Percentiles rank a stretch among this genome's conserved stretches.
Evolutionary conservation across 2,113 vertebrate species (phyloP).

Genomic region (Ochotona curzoniae): DNA sequence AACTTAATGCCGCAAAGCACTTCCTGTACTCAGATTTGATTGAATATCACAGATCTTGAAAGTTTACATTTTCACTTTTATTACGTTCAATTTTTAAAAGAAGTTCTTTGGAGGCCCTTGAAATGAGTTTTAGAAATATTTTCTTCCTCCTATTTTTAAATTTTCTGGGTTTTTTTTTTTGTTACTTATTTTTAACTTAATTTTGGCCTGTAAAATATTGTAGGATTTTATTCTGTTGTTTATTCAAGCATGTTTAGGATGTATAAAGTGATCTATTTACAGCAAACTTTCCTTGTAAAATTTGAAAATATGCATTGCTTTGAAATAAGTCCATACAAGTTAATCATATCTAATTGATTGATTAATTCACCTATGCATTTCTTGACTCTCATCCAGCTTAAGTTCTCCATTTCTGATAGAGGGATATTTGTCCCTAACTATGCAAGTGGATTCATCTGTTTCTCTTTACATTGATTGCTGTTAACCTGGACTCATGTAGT

Average conservation of each 20-base stretch:
- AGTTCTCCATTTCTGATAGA: neutral
- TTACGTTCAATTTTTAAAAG: too few species aligned
- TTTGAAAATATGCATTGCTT: neutral
- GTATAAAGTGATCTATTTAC: neutral
- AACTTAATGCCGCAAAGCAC: neutral
- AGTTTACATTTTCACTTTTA: neutral
- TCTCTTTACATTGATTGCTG: neutral
- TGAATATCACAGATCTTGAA: neutral
- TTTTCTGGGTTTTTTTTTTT: neutral
- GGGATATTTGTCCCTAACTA: neutral
- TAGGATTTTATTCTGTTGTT: neutral
- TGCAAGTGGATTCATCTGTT: neutral
- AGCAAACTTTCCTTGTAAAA: neutral
- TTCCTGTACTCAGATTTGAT: neutral
- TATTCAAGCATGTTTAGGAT: neutral
- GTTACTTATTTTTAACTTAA: neutral
- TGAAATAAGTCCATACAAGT: neutral
- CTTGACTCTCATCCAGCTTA: neutral
- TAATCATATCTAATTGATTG: neutral
- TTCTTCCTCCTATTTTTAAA: neutral
- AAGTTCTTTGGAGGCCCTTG: too few species aligned
- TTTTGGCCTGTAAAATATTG: too few species aligned
- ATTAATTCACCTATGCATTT: neutral
- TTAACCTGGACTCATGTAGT: neutral
- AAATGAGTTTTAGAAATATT: neutral